Evolutionary conservation across 2,113 vertebrate species (phyloP).

Genomic region (Raphicerus campestris): DNA sequence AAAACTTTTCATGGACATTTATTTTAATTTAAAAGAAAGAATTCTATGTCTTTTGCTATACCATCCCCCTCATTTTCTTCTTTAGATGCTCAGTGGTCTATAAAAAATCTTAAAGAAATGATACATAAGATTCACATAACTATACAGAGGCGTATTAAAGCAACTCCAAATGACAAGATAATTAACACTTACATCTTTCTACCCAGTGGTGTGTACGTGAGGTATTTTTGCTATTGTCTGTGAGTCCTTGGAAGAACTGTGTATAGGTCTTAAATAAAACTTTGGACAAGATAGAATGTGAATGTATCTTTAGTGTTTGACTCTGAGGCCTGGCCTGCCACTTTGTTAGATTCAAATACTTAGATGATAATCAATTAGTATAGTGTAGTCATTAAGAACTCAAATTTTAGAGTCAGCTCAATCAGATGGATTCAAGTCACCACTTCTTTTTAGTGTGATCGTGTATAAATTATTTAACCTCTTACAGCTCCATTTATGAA

Average conservation of each 20-base stretch:
- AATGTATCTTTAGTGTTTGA: background rate
- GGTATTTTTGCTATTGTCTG: constrained; percentile 53
- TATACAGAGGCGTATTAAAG: constrained; percentile 72
- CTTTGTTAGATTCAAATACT: background rate
- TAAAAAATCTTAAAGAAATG: constrained; percentile 74
- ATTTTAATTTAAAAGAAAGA: constrained; percentile 70
- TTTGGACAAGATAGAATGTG: constrained; percentile 41
- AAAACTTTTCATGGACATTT: constrained; percentile 65
- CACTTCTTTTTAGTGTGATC: background rate
- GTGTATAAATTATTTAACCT: background rate
- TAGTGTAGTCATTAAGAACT: background rate
- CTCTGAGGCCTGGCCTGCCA: background rate
- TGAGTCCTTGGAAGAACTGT: constrained; percentile 53
- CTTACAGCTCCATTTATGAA: background rate
- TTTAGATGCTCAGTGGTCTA: constrained; percentile 71
- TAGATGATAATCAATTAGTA: background rate
- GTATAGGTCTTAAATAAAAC: constrained; percentile 37
- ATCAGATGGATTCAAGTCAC: background rate
- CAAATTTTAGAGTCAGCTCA: background rate
- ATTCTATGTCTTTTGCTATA: constrained; percentile 56
- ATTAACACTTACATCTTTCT: constrained; percentile 67
- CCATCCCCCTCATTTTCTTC: constrained; percentile 61
- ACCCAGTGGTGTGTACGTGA: constrained; percentile 50
- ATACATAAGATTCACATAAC: constrained; percentile 69
- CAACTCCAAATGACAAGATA: constrained; percentile 70